Base-by-base conservation (phyloP, 30 jellyfish, hydroid and myxozoan species). In the Cassiopea andromeda region DNA sequence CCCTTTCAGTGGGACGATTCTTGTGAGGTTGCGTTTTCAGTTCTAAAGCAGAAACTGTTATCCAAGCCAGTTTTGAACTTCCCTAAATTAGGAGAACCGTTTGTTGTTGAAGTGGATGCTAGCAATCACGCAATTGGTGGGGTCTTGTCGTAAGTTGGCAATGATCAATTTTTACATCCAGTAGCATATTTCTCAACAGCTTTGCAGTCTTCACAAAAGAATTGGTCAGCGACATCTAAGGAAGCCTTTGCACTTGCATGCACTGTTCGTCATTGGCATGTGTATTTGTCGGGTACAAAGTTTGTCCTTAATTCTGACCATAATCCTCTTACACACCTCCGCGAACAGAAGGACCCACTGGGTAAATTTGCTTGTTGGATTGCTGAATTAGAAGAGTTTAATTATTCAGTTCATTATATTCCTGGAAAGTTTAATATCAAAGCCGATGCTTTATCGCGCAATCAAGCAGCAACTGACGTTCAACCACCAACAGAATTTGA, bases 81-180 rank as follows among this genome's bases (percentile, higher is more conserved):
- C 50, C 90, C 91, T 14, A 78, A 50, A 77, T 47, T 64, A 16
- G 87, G 91, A 17, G 85, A 88, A 54, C 80, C 95, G 54, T 88
- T 88, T 48, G 44, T 77, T n/a, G 80, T 77, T 47, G 83, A 88
- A 69, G 86, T 67, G 2, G 91, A 78, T 87, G 94, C 94, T 13
- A 75, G 89, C 69, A 89, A 87, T 48, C 77, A 87, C 47, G 94
- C 89, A 14, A 83, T 89, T 2, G 89, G 89, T 9, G 64, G 88
- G 15, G 89, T 87, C 15, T 44, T 75, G 27, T 87, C 83, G 68
- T 75, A 74, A 69, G 69, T 15, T n/a, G 91, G 91, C 43, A 78
- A 49, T 17, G 78, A 85, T 57, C 44, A 64, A 18, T 6, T 38
- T 75, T 87, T 87, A 57, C 94, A 76, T 47, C 89, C 94, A 5